Conservation (phyloP, 2,797 vertebrate genomes). For the Pachyuromys duprasi region DNA sequence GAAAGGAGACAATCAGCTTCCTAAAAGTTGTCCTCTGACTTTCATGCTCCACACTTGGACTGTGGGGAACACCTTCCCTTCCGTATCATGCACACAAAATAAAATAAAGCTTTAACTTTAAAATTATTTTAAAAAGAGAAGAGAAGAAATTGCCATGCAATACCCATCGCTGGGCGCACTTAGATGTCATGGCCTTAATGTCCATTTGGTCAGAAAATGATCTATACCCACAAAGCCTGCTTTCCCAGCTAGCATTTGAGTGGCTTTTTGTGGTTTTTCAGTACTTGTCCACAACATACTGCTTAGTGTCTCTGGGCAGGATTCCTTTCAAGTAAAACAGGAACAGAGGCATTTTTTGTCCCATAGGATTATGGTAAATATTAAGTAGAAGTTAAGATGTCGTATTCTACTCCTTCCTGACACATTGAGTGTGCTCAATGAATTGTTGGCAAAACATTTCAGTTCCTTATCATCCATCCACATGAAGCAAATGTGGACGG, state of each 20-base stretch:
- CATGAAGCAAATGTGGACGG: not conserved
- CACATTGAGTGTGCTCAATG: not conserved
- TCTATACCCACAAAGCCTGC: rapidly evolving
- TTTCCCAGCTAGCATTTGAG: not conserved
- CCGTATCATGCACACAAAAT: not conserved
- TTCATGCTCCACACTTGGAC: not conserved
- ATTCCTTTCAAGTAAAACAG: not conserved
- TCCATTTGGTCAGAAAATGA: not conserved
- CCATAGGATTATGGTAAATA: not conserved
- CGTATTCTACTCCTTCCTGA: not conserved
- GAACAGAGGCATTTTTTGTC: not conserved
- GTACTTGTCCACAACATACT: not conserved
- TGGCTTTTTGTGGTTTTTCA: not conserved
- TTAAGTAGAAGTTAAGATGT: not conserved
- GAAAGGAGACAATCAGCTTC: not conserved
- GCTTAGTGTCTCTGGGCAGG: not conserved
- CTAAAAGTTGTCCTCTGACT: not conserved
- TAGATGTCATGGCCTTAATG: not conserved
- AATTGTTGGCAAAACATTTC: not conserved
- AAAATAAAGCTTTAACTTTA: not conserved
- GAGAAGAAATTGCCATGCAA: not conserved
- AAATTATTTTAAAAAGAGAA: not conserved
- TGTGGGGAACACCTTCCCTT: not conserved
- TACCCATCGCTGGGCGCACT: not conserved
- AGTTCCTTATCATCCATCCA: not conserved